Percentiles rank a stretch among this genome's conserved stretches.
Conservation (phyloP, 2,888 invertebrate species). For the Sarcophaga subvicina region DNA sequence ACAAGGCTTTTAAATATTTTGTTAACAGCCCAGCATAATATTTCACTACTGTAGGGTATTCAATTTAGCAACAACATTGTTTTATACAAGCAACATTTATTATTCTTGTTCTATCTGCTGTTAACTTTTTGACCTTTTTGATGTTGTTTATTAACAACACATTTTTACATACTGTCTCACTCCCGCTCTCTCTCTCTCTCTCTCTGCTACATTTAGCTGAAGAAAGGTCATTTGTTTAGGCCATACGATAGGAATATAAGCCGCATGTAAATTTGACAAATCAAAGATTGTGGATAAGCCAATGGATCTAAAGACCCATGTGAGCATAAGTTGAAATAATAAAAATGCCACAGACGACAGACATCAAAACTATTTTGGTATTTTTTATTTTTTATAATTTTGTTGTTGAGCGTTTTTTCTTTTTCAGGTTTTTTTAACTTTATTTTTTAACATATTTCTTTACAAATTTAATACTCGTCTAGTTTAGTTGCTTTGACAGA, state of each 20-base stretch:
- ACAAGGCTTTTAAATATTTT: no score
- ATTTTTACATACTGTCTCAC: not conserved
- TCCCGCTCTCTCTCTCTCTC: not conserved
- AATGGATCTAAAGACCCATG: conserved; percentile 10
- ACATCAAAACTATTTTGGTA: conserved; percentile 8
- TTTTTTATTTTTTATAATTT: not conserved
- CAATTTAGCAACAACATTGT: no score
- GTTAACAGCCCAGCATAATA: no score
- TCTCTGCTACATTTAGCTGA: conserved; percentile 26
- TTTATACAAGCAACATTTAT: no score
- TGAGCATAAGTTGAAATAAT: conserved; percentile 33
- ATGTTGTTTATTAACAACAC: conserved; percentile 11
- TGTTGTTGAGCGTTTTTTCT: not conserved
- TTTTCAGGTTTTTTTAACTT: not conserved
- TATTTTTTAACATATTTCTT: no score
- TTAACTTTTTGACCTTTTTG: conserved; percentile 30
- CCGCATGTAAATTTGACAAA: conserved; percentile 71
- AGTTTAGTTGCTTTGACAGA: conserved; percentile 28
- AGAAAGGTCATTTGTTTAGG: conserved; percentile 59
- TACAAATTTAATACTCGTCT: conserved; percentile 40
- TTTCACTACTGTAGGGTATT: no score
- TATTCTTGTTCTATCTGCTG: not conserved
- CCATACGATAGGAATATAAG: conserved; percentile 54
- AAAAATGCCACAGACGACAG: conserved; percentile 19
- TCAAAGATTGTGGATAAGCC: conserved; percentile 62